Evolutionary conservation across 2,113 vertebrate genomes (phyloP).

Genomic region (Neotoma lepida): DNA sequence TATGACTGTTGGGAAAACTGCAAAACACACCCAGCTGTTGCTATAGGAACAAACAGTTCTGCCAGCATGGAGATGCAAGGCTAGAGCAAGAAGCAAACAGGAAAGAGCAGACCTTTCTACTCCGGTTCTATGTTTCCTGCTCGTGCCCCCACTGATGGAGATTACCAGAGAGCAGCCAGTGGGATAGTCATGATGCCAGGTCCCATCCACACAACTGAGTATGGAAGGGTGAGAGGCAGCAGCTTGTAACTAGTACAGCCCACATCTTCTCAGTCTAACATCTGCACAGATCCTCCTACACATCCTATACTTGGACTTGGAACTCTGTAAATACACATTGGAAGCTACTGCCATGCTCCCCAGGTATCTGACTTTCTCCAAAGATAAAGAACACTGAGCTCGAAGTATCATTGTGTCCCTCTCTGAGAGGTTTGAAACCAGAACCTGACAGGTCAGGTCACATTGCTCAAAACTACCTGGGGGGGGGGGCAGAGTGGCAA

Average conservation of each 20-base stretch:
- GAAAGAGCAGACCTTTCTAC: background rate
- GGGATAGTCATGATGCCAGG: background rate
- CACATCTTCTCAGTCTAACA: background rate
- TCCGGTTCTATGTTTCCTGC: background rate
- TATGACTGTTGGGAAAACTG: background rate
- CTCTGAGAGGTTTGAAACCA: background rate
- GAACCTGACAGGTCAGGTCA: background rate
- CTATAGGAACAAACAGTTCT: background rate
- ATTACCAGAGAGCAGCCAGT: background rate
- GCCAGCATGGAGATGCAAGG: background rate
- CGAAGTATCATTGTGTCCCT: background rate
- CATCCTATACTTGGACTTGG: background rate
- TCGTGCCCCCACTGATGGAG: background rate
- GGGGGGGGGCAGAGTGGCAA: accelerated
- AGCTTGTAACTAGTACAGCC: background rate
- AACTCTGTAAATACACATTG: too few species aligned
- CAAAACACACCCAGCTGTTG: background rate
- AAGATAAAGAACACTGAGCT: background rate
- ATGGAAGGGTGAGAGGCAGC: too few species aligned
- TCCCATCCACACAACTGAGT: background rate
- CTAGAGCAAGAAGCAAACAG: background rate
- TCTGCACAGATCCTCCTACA: background rate
- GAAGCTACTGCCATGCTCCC: background rate
- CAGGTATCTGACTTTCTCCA: background rate
- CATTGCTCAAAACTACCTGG: background rate